phyloP scores from a whole-genome alignment of 2,797 vertebrate species.

The Dendrocincla tyrannina region DNA sequence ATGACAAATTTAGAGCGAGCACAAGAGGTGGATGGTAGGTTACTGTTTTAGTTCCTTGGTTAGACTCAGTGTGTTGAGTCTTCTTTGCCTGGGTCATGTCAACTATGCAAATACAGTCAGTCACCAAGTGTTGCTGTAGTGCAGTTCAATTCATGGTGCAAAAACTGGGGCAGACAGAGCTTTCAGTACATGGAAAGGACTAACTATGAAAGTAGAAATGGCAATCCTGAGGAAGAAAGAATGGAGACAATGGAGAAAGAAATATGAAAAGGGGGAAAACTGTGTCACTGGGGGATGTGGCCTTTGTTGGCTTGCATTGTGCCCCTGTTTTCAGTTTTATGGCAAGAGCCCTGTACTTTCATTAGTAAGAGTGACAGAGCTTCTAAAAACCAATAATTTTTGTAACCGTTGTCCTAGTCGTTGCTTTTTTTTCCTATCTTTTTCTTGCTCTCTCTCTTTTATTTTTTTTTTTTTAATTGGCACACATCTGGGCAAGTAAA shows the following conservation, averaged over 20 bases:
- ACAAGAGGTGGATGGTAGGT: background rate
- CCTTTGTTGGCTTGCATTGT: background rate
- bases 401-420: background rate
- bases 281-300: background rate
- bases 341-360: background rate
- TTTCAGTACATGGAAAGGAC: background rate
- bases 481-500: background rate
- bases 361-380: background rate
- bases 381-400: background rate
- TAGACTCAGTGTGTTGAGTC: background rate
- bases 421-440: accelerated
- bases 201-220: background rate
- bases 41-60: background rate
- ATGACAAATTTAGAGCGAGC: background rate
- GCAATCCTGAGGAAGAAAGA: background rate
- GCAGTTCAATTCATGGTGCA: background rate
- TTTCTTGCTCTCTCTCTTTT: background rate
- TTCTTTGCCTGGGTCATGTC: background rate
- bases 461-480: background rate
- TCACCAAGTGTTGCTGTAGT: background rate
- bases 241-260: background rate
- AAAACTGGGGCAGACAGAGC: background rate
- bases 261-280: background rate
- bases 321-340: background rate
- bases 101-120: background rate